These are phyloP conservation scores for Stichopus horrens DNA, from an alignment of 53 echinoderm and acorn worm species.

Conservation along the genomic window DNA sequence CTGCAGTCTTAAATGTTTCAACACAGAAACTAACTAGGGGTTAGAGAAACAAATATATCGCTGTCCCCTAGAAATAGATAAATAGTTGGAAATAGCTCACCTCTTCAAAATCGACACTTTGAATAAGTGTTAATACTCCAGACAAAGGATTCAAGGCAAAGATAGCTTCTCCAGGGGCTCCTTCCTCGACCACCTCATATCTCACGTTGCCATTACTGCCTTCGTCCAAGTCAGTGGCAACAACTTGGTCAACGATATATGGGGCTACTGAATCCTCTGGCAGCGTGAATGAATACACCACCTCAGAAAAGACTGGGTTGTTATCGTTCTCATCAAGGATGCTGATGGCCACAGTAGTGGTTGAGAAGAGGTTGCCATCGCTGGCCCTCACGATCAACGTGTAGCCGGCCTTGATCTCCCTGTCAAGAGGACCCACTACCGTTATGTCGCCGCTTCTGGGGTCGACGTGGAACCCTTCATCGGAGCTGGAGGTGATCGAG, in stretches of 20 bases:
- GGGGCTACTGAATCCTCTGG: slow-evolving; percentile 61
- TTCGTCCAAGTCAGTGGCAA: slow-evolving; percentile 79
- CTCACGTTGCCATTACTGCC: slow-evolving; percentile 75
- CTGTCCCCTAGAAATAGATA: background rate
- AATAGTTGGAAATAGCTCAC: slow-evolving; percentile 45
- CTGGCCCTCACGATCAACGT: slow-evolving; percentile 63
- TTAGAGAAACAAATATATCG: too few species aligned
- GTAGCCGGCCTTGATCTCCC: slow-evolving; percentile 67
- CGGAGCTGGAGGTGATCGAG: slow-evolving; percentile 69
- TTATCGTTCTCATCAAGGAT: slow-evolving; percentile 84
- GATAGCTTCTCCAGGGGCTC: slow-evolving; percentile 81
- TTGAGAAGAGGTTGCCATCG: slow-evolving; percentile 69
- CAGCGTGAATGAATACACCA: slow-evolving; percentile 72
- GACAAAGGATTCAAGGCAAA: slow-evolving; percentile 71
- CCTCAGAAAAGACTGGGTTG: slow-evolving; percentile 66
- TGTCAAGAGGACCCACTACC: slow-evolving; percentile 61
- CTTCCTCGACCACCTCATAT: slow-evolving; percentile 78
- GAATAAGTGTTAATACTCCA: slow-evolving; percentile 67
- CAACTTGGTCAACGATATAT: slow-evolving; percentile 58
- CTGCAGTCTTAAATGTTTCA: background rate
- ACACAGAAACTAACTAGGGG: background rate
- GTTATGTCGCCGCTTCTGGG: slow-evolving; percentile 66
- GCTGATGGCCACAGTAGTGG: slow-evolving; percentile 60
- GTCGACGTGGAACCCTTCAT: slow-evolving; percentile 65
- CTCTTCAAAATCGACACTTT: slow-evolving; percentile 79